Conservation (phyloP, 2,888 invertebrate species). For the Drosophila putrida region DNA sequence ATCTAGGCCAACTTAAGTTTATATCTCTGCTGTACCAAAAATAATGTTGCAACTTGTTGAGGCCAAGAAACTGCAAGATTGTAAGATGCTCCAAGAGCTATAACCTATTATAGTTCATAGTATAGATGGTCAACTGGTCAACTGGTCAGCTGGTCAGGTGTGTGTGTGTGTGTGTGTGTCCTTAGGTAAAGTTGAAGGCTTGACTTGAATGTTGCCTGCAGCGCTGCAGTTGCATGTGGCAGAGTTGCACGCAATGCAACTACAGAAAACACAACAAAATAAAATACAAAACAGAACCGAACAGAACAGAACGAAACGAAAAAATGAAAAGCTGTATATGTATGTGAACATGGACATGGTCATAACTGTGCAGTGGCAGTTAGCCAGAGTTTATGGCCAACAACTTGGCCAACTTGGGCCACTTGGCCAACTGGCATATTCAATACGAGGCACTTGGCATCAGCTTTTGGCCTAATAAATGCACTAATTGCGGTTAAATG, state of each 20-base stretch:
- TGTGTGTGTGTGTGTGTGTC: constrained; percentile 42
- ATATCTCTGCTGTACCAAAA: background rate
- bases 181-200: constrained; percentile 67
- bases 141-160: constrained; percentile 6
- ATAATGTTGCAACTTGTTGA: background rate
- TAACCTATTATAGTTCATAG: background rate
- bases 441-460: constrained; percentile 54
- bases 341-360: constrained; percentile 39
- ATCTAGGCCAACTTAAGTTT: background rate
- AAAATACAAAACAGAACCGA: background rate
- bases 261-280: background rate
- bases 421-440: constrained; percentile 57
- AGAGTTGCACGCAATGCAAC: constrained; percentile 56
- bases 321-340: constrained; percentile 17
- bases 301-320: background rate
- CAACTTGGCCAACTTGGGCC: constrained; percentile 30
- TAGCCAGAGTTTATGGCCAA: background rate
- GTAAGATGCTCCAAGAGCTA: background rate
- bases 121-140: constrained; percentile 5
- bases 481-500: constrained; percentile 85
- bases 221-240: constrained; percentile 53
- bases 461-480: constrained; percentile 84
- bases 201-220: constrained; percentile 40
- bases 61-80: background rate
- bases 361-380: constrained; percentile 43